Evolutionary conservation across 1,140 invertebrate genomes (phyloP), one percentile per base, ranked within the genome.

Genomic region (Brachionus rubens): DNA sequence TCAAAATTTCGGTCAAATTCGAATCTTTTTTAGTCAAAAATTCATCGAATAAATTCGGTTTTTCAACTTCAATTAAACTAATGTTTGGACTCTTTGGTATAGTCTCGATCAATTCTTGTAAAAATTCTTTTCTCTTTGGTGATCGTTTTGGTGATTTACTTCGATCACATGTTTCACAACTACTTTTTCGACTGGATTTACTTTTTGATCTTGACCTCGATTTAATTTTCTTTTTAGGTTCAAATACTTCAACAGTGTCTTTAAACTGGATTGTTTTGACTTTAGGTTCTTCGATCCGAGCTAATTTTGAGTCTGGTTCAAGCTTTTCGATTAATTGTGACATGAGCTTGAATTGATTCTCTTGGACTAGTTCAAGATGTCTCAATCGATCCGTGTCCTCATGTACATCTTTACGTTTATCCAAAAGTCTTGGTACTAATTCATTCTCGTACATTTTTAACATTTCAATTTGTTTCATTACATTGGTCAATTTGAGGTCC

Each of bases 341-440:
- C 59, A 65, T 65, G 21, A 65, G 26, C 43, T 65, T 65, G 10
- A 65, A 65, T 65, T 65, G 59, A 28, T 65, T 65, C 24, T 65
- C 59, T 43, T 65, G 59, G 7, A 65, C 6, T 4, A 24, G 6
- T 26, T 65, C 59, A 4, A 65, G 12, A 65, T 65, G 59, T 24
- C 21, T 65, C 1, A 65, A 10, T 1, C 59, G 33, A 10, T 21
- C 36, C 12, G 33, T 19, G 3, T 41, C 33, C 43, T 43, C 40
- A 43, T 41, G 21, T 26, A 19, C 2, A 10, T 65, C 40, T 19
- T 24, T 24, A 43, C 24, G 40, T 43, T 65, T 65, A 1, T 65
- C 59, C 24, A 65, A 26, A 1, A 65, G 21, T 43, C 14, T 41
- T 10, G 59, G 59, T 10, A 65, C 40, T 10, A 65, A 12, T 9